Evolutionary conservation across 2,888 invertebrate species (phyloP).

Genomic region (Papilio demoleus): DNA sequence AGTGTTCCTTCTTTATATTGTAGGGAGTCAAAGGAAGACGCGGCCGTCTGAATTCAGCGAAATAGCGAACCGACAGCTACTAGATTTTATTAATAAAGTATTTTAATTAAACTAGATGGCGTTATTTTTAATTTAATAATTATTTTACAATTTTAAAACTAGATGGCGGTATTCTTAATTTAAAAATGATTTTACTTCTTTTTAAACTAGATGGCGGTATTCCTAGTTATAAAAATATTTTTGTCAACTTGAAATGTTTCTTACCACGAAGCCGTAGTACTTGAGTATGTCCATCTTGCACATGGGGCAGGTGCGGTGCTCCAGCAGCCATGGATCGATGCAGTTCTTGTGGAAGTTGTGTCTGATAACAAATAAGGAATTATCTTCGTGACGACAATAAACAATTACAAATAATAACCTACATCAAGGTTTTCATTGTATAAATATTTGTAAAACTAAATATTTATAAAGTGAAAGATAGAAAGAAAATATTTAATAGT

Average conservation of each 20-base stretch:
- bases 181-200: neutral
- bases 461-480: too few species aligned
- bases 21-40: too few species aligned
- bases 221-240: neutral
- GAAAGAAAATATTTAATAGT: too few species aligned
- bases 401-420: too few species aligned
- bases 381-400: too few species aligned
- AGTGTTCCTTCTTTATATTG: too few species aligned
- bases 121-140: slow-evolving; percentile 10
- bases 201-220: slow-evolving; percentile 11
- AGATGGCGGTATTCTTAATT: neutral
- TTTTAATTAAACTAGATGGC: neutral
- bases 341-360: slow-evolving; percentile 98
- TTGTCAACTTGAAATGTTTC: too few species aligned
- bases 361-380: slow-evolving; percentile 75
- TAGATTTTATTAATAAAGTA: too few species aligned
- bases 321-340: slow-evolving; percentile 97
- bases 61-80: too few species aligned
- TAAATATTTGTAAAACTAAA: too few species aligned
- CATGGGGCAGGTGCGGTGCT: slow-evolving; percentile 98
- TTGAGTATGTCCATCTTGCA: slow-evolving; percentile 98
- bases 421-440: too few species aligned
- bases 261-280: slow-evolving; percentile 93
- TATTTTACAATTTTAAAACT: neutral
- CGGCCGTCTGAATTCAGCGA: too few species aligned